Evolutionary conservation across 2,113 vertebrate species (phyloP).

Genomic region (Sturnus vulgaris): DNA sequence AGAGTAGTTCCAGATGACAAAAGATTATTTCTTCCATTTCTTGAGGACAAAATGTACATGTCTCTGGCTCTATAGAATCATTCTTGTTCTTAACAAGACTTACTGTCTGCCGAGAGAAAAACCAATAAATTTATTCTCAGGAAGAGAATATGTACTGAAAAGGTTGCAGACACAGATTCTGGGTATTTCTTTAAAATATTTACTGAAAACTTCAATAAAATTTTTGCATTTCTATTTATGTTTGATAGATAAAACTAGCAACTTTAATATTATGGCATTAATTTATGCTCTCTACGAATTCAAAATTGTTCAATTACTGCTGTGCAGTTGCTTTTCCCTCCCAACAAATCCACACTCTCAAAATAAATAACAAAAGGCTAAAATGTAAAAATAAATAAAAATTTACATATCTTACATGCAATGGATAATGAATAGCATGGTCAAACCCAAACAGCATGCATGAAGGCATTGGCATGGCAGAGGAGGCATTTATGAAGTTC

Average conservation of each 20-base stretch:
- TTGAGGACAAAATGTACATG: not conserved
- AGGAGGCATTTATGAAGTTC: conserved; percentile 71
- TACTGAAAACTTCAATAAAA: not conserved
- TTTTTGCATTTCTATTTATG: not conserved
- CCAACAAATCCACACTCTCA: not conserved
- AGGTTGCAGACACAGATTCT: not conserved
- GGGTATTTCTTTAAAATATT: not conserved
- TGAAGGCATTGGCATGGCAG: conserved; percentile 70
- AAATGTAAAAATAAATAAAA: conserved; percentile 54
- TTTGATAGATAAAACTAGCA: not conserved
- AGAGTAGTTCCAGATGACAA: not conserved
- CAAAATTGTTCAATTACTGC: not conserved
- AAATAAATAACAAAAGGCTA: conserved; percentile 31
- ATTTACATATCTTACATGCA: conserved; percentile 76
- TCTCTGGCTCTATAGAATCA: not conserved
- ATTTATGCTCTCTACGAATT: not conserved
- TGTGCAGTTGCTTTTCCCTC: not conserved
- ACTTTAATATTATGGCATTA: not conserved
- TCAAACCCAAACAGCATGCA: conserved; percentile 80
- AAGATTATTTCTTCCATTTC: not conserved
- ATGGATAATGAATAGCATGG: conserved; percentile 74
- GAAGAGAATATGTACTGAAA: not conserved
- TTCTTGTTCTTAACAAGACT: not conserved
- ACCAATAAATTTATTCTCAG: not conserved
- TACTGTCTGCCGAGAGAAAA: not conserved